Base-by-base conservation (phyloP, 2,113 vertebrate genomes). In the Catharus bicknelli region DNA sequence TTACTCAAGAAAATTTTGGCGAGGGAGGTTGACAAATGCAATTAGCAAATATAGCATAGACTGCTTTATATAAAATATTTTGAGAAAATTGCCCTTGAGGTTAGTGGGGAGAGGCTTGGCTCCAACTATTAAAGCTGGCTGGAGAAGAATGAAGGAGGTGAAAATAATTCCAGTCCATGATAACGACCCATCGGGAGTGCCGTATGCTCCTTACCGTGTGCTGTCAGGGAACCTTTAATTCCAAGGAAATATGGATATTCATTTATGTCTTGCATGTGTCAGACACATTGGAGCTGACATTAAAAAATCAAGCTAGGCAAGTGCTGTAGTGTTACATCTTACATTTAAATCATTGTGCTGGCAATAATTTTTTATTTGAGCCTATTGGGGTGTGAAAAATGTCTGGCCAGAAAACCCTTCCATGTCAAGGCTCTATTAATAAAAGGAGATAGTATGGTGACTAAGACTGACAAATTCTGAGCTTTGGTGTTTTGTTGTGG, bases 341-440 rank as follows among this genome's bases (percentile, higher is more conserved):
- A 94, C 93, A 93, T 96, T 92, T 93, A 95, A 97, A 95, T 84
- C 45, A 88, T 87, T 83, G 57, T 87, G 70, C 86, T 89, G 93
- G 96, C 95, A 96, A 96, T 90, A 91, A 64, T 87, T 88, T 96
- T 95, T 93, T 92, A 93, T 96, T 94, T 96, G 88, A 95, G 85
- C 73, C 58, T 90, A 85, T 95, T 94, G 85, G 88, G 61, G 92
- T 94, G 93, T 96, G 95, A 96, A 97, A 95, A 95, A 96, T 90
- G 70, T 91, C 86, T 96, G 94, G 96, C 93, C 92, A 94, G 80
- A 84, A 94, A 97, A 80, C 42, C 62, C 53, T 74, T 88, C 83
- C 19, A 16, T 93, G 83, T 89, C 95, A 95, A 91, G 54, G 61
- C 50, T 95, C 70, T 93, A 11, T 78, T 97, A 96, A 94, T 94